Percentiles rank a stretch among this genome's conserved stretches.
These are phyloP conservation scores for Drosophila demipolita DNA, from an alignment of 2,888 invertebrate genomes.

Conservation along the genomic window DNA sequence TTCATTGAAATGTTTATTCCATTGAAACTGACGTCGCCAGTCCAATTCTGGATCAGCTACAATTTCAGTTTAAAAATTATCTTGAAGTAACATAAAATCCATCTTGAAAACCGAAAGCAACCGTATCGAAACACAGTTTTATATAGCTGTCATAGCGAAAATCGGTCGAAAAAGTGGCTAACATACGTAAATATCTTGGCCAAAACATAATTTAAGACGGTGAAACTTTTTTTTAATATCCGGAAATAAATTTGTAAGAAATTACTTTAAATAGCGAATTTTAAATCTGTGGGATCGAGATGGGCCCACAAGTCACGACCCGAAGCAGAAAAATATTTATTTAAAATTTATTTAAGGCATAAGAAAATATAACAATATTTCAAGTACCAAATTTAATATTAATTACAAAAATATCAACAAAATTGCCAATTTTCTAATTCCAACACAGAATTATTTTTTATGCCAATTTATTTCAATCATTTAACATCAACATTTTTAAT, in stretches of 20 bases:
- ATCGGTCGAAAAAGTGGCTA: background rate
- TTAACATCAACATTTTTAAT: background rate
- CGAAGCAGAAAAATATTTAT: too few relatives aligned
- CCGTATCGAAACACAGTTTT: background rate
- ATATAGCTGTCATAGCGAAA: background rate
- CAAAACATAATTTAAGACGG: too few relatives aligned
- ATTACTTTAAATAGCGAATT: background rate
- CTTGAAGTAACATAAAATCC: background rate
- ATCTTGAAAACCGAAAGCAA: background rate
- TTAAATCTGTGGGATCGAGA: rapidly evolving
- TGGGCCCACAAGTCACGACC: background rate
- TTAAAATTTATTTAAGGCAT: too few relatives aligned
- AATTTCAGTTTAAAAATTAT: too few relatives aligned
- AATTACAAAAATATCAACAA: background rate
- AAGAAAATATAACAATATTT: background rate
- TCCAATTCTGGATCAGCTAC: background rate
- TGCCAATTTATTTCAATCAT: background rate
- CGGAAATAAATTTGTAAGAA: background rate
- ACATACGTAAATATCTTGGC: too few relatives aligned
- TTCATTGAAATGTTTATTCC: background rate
- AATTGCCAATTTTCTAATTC: background rate
- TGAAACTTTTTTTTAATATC: background rate
- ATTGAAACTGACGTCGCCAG: background rate
- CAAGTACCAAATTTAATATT: background rate
- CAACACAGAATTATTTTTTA: background rate